phyloP scores from a whole-genome alignment of 2,797 vertebrate genomes.

The Pyrrhura leucotis region DNA sequence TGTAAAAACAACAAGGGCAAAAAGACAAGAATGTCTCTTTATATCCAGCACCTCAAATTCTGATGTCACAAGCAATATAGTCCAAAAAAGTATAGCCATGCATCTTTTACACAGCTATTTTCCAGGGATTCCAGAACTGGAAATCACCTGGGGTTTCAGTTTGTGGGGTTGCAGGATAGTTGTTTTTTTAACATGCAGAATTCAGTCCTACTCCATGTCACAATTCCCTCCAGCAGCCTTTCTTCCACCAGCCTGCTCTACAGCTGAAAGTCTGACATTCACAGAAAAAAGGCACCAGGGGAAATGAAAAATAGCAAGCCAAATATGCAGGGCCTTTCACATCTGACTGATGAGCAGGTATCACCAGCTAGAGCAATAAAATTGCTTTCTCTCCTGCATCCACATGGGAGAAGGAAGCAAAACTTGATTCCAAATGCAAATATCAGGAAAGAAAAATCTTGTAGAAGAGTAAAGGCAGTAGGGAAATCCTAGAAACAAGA shows the following conservation, averaged over 20 bases:
- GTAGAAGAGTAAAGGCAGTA: background rate
- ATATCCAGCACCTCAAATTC: background rate
- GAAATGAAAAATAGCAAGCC: constrained; percentile 24
- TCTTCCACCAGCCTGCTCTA: background rate
- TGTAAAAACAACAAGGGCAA: background rate
- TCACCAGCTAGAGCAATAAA: constrained; percentile 26
- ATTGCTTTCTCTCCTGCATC: constrained; percentile 10
- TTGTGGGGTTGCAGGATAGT: background rate
- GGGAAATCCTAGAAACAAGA: constrained; percentile 22
- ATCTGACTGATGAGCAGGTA: constrained; percentile 21
- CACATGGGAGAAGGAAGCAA: constrained; percentile 6
- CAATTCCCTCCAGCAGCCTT: background rate
- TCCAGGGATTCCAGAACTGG: background rate
- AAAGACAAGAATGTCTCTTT: background rate
- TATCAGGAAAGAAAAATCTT: background rate
- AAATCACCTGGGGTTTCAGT: background rate
- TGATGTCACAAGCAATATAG: background rate
- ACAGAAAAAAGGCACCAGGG: background rate
- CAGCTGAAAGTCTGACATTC: constrained; percentile 3
- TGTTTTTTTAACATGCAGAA: background rate
- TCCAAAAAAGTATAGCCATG: background rate
- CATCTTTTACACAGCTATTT: background rate
- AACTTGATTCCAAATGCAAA: constrained; percentile 48
- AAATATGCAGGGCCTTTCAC: constrained; percentile 23
- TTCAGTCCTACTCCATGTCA: background rate